Base-by-base conservation (phyloP, 2,888 invertebrate genomes). In the Cryptocephalus moraei region DNA sequence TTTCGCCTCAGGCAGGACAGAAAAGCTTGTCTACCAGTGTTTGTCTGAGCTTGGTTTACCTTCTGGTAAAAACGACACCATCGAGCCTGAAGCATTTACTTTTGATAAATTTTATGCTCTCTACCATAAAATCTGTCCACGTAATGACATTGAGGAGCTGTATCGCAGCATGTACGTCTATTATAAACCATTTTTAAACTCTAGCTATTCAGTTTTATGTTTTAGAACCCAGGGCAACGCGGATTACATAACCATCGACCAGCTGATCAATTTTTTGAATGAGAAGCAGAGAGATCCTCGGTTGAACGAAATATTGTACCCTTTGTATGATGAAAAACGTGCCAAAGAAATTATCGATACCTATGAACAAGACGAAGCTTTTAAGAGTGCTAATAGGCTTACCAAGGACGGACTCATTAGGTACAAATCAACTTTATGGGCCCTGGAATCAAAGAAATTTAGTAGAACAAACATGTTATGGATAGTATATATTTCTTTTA, bases 1-100 rank as follows among this genome's bases (percentile, higher is more conserved):
- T 48, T 99, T 99, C 74, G 96, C 97, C 2, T 97, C 97, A n/a
- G 99, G 99, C 33, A 95, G 95, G 76, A 95, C 96, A 4, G 99
- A 99, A 73, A 96, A 94, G 72, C 78, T 96, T 68, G 93, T 99
- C 33, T 96, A 96, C 75, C 95, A 97, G 68, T 93, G 92, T 71
- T 78, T 99, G 55, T 84, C 88, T 45, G 97, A 97, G 66, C 78
- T 96, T 53, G 92, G 88, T 22, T 79, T 99, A 54, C 95, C 97
- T 0, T 87, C 89, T 51, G 95, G 91, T 49, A 94, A 94, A 84
- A 91, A 90, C 67, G 97, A 95, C 66, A 89, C 87, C 38, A 93
- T 99, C 73, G 95, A 96, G 63, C 87, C 84, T 44, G 87, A 84
- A 13, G 89, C 89, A 43, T 97, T 99, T 68, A 97, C 96, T 0